These are phyloP conservation scores for Nomada fucata DNA, from an alignment of 2,888 invertebrate species.

Conservation along the genomic window DNA sequence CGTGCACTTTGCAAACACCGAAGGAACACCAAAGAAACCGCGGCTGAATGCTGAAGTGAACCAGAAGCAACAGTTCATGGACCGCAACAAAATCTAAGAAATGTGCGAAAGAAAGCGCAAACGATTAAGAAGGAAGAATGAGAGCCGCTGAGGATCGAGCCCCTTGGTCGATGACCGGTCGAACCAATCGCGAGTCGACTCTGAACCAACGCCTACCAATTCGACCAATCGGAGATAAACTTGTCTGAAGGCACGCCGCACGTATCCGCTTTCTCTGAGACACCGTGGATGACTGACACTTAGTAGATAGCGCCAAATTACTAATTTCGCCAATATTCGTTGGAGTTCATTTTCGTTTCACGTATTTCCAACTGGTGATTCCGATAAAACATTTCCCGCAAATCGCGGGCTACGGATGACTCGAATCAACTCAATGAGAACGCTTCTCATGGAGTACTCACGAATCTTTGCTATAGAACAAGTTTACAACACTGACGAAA, in stretches of 20 bases:
- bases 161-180: slow-evolving; percentile 56
- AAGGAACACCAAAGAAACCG: too few species aligned
- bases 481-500: slow-evolving; percentile 44
- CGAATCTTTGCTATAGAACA: slow-evolving; percentile 37
- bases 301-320: slow-evolving; percentile 10
- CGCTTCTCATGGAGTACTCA: slow-evolving; percentile 2
- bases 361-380: too few species aligned
- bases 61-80: too few species aligned
- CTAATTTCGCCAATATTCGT: background rate
- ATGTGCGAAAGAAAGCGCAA: background rate
- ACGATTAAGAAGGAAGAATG: slow-evolving; percentile 33
- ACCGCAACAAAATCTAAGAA: background rate
- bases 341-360: background rate
- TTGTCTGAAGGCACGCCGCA: slow-evolving; percentile 58
- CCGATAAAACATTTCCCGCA: background rate
- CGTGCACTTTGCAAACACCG: too few species aligned
- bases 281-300: slow-evolving; percentile 14
- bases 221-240: slow-evolving; percentile 51
- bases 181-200: slow-evolving; percentile 55
- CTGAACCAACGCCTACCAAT: slow-evolving; percentile 64
- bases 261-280: slow-evolving; percentile 58
- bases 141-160: slow-evolving; percentile 69
- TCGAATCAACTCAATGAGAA: background rate
- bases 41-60: too few species aligned
- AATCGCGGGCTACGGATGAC: background rate